Percentiles rank a stretch among this genome's conserved stretches.
These are phyloP conservation scores for Callochromis pleurospilus DNA, from an alignment of 2,113 vertebrate species.

Conservation along the genomic window DNA sequence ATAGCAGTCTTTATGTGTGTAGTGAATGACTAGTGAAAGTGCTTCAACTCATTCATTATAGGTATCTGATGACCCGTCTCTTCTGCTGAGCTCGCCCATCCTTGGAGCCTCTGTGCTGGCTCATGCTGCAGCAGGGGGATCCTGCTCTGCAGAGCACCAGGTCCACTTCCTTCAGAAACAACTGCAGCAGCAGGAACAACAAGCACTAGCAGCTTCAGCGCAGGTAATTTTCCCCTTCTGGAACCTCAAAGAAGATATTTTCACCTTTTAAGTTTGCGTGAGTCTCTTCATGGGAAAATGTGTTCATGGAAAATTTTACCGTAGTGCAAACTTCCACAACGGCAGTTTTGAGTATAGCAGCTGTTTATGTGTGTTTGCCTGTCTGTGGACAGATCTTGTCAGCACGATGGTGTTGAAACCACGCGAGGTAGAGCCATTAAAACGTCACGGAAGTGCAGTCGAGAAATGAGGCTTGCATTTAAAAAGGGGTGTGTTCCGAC, in stretches of 20 bases:
- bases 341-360: background rate
- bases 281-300: background rate
- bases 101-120: slow-evolving; percentile 66
- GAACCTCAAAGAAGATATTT: background rate
- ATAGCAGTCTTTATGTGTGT: background rate
- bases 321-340: background rate
- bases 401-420: background rate
- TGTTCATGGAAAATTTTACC: background rate
- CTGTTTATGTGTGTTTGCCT: background rate
- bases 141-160: slow-evolving; percentile 82
- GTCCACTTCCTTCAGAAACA: slow-evolving; percentile 90
- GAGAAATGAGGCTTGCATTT: background rate
- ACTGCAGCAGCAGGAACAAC: slow-evolving; percentile 90
- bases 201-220: slow-evolving; percentile 86
- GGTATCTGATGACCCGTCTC: slow-evolving; percentile 63
- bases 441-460: accelerated
- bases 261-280: background rate
- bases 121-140: slow-evolving; percentile 60
- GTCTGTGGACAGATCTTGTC: background rate
- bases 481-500: background rate
- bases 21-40: background rate
- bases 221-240: slow-evolving; percentile 68
- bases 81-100: slow-evolving; percentile 72
- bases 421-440: background rate
- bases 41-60: slow-evolving; percentile 5